Percentiles rank a stretch among this genome's conserved stretches.
These are phyloP conservation scores for Achlya flavicornis DNA, from an alignment of 2,888 invertebrate genomes.

Conservation along the genomic window DNA sequence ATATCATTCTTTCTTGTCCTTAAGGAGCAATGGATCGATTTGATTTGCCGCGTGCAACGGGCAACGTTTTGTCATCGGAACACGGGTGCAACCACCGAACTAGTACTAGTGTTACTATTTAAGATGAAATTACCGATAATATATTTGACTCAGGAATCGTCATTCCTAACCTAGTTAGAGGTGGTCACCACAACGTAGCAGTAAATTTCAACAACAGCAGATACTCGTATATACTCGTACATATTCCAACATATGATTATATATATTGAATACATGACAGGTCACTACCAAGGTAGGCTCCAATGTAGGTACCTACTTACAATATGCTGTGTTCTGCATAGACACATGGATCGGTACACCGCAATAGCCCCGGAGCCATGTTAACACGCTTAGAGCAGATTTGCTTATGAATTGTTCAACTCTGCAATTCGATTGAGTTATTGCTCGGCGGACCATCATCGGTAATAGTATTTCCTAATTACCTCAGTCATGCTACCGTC, in stretches of 20 bases:
- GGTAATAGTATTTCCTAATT: conserved; percentile 54
- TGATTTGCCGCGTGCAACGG: too few relatives aligned
- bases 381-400: conserved; percentile 78
- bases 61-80: too few relatives aligned
- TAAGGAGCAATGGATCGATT: too few relatives aligned
- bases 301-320: conserved; percentile 29
- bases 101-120: too few relatives aligned
- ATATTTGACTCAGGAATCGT: not conserved
- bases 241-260: not conserved
- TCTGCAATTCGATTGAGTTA: conserved; percentile 67
- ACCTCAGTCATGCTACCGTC: conserved; percentile 39
- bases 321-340: conserved; percentile 34
- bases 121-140: too few relatives aligned
- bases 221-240: too few relatives aligned
- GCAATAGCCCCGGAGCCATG: conserved; percentile 73
- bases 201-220: not conserved
- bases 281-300: conserved; percentile 18
- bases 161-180: not conserved
- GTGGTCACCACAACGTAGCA: not conserved
- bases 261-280: not conserved
- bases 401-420: conserved; percentile 77
- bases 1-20: too few relatives aligned
- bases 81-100: too few relatives aligned
- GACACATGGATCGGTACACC: conserved; percentile 64
- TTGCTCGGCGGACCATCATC: conserved; percentile 55